Evolutionary conservation across 53 echinoderm and acorn worm species (phyloP).

Genomic region (Echinarachnius parma): DNA sequence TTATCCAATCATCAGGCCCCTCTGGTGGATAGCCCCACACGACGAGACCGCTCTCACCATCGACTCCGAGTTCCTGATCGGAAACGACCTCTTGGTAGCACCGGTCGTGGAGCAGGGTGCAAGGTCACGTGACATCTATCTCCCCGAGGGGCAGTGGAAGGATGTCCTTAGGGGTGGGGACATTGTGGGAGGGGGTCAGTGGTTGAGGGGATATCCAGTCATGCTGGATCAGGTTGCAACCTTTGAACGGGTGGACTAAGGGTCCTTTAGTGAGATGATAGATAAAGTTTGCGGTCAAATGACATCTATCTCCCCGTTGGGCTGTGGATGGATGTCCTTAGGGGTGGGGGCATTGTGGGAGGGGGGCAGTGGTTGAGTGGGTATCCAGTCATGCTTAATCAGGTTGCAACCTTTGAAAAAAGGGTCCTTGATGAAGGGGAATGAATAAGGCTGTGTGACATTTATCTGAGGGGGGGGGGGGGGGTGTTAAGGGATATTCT

Average conservation of each 20-base stretch:
- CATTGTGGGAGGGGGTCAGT: slow-evolving; percentile 34
- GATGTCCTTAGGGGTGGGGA: slow-evolving; percentile 39
- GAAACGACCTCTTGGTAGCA: slow-evolving; percentile 64
- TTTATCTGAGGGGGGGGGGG: too few species aligned
- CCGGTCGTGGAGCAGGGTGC: slow-evolving; percentile 54
- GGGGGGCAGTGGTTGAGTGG: slow-evolving; percentile 61
- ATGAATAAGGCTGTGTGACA: too few species aligned
- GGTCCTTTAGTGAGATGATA: too few species aligned
- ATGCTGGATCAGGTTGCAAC: slow-evolving; percentile 69
- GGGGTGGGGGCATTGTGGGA: background rate
- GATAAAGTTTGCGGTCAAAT: too few species aligned
- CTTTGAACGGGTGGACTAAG: slow-evolving; percentile 24
- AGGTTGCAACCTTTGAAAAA: slow-evolving; percentile 86
- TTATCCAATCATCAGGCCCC: slow-evolving; percentile 71
- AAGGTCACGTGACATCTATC: slow-evolving; percentile 63
- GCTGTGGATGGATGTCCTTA: slow-evolving; percentile 57
- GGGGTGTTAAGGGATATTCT: too few species aligned
- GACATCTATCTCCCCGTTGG: slow-evolving; percentile 78
- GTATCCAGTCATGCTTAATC: slow-evolving; percentile 53
- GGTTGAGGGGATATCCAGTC: slow-evolving; percentile 59
- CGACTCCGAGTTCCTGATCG: slow-evolving; percentile 75
- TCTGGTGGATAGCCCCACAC: slow-evolving; percentile 80
- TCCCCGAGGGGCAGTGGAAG: slow-evolving; percentile 65
- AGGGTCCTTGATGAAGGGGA: too few species aligned
- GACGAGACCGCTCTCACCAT: slow-evolving; percentile 49